Evolutionary conservation across 2,888 invertebrate genomes (phyloP), one percentile per base, ranked within the genome.

Genomic region (Dolichomitus sp.): DNA sequence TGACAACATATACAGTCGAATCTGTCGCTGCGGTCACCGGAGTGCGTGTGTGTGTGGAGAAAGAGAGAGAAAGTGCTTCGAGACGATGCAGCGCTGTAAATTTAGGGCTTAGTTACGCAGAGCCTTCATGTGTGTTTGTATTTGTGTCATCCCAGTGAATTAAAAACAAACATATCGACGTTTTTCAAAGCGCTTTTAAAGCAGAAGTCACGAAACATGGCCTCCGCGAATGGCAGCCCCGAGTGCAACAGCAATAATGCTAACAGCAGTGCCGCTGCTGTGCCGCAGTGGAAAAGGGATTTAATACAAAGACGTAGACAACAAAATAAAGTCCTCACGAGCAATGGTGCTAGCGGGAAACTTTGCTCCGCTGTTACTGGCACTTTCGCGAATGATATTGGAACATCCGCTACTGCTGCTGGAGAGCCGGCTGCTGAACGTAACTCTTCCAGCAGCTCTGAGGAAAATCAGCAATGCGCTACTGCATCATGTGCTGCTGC

Each of bases 201-300:
- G 75, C 75, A 75, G 75, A 66, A 54, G 68, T 54, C 27, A 27
- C 9, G 30, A 73, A 84, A 83, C 50, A 86, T 86, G 85, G 85
- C 85, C 61, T 81, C 85, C 81, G 75, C 81, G 40, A 84, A 50
- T 72, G 78, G 72, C 27, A 77, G 66, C 54, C 40, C 80, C n/a
- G 85, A 84, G 37, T 81, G 81, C 79, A 77, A 65, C 50, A 52
- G 54, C 17, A 68, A 61, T 27, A 45, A 57, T 14, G 68, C 37
- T 27, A 42, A 19, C 48, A 12, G 54, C 52, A 50, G 70, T 37
- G 59, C 40, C 37, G 59, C 37, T 4, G 48, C 87, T 85, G 92
- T 97, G 93, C 97, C 97, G 84, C 97, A 97, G 93, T 97, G 97
- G 97, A 97, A 97, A 94, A 96, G 96, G 91, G 97, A 97, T 94